These are phyloP conservation scores for Rhynchopsitta pachyrhyncha DNA, from an alignment of 2,113 vertebrate species.

Conservation along the genomic window DNA sequence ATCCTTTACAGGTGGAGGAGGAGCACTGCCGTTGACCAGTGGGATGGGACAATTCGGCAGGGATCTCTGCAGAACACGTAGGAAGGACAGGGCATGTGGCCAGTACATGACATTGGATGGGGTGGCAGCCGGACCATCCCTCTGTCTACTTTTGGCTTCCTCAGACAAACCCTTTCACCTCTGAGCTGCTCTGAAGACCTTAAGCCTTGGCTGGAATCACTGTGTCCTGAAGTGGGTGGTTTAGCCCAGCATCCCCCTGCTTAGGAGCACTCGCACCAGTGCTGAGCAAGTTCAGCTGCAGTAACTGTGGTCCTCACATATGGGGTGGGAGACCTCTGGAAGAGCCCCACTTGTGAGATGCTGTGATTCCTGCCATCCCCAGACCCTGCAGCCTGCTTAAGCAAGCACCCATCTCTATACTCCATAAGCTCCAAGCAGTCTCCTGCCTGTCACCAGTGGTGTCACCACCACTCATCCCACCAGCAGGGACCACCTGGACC, in stretches of 20 bases:
- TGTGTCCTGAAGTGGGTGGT: background rate
- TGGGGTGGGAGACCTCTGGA: rapidly evolving
- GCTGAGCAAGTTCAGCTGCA: background rate
- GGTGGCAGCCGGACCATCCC: rapidly evolving
- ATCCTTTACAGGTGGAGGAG: background rate
- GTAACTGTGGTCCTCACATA: rapidly evolving
- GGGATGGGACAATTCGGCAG: background rate
- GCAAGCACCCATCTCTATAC: rapidly evolving
- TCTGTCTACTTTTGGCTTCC: background rate
- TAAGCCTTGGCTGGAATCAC: background rate
- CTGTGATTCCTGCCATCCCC: background rate
- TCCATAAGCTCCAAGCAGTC: background rate
- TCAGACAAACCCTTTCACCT: background rate
- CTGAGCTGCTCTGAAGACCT: background rate
- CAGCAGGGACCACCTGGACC: rapidly evolving
- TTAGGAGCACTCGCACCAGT: background rate
- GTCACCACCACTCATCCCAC: background rate
- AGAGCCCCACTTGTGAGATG: background rate
- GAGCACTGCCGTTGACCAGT: background rate
- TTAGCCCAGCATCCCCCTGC: background rate
- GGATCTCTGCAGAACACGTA: background rate
- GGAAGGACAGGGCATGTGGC: background rate
- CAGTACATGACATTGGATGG: background rate
- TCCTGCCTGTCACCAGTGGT: background rate
- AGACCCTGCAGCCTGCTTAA: background rate